Percentiles rank a stretch among this genome's conserved stretches.
phyloP scores from a whole-genome alignment of 2,888 invertebrate species.

The Agonopterix arenella region DNA sequence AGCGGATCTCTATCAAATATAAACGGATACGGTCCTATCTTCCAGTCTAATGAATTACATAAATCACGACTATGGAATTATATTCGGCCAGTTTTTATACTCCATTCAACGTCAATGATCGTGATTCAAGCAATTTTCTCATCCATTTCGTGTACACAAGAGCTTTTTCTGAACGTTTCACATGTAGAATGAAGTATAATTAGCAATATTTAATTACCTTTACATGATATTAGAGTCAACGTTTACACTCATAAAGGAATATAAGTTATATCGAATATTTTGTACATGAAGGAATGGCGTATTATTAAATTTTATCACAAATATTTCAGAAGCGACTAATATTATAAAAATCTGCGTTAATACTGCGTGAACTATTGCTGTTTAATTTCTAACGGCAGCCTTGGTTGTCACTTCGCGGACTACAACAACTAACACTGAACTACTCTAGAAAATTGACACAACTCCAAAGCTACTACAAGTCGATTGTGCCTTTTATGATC shows the following conservation, averaged over 20 bases:
- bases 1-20: too few species aligned
- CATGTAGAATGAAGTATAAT: too few species aligned
- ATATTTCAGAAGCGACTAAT: constrained; percentile 11
- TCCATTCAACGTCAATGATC: too few species aligned
- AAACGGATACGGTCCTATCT: too few species aligned
- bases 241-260: background rate
- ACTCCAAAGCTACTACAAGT: constrained; percentile 6
- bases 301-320: constrained; percentile 16
- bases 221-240: background rate
- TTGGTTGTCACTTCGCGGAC: constrained; percentile 41
- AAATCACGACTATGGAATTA: too few species aligned
- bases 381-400: constrained; percentile 45
- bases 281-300: constrained; percentile 12
- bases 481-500: background rate
- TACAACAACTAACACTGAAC: constrained; percentile 34
- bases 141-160: too few species aligned
- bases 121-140: too few species aligned
- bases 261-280: constrained; percentile 4
- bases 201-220: too few species aligned
- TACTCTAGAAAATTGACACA: constrained; percentile 16
- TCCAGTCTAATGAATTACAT: too few species aligned
- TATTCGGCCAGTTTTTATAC: too few species aligned
- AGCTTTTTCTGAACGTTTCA: too few species aligned
- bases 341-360: background rate
- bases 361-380: constrained; percentile 14